Evolutionary conservation across 2,797 vertebrate species (phyloP).

Genomic region (Gambusia yucatana): DNA sequence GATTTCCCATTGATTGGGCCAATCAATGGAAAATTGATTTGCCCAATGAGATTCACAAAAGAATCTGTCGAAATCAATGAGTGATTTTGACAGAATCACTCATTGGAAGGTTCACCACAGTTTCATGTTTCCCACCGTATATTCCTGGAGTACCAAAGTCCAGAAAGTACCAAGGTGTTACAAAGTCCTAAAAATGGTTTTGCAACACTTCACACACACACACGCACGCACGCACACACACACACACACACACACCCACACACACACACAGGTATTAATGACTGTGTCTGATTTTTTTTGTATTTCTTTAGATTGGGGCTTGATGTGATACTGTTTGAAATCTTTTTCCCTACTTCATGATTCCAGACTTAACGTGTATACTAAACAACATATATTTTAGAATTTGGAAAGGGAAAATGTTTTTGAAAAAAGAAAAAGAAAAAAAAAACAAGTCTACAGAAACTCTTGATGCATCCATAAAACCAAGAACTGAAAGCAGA

Average conservation of each 20-base stretch:
- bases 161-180: not conserved
- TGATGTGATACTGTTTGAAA: not conserved
- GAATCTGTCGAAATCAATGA: too few species aligned
- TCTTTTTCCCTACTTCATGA: not conserved
- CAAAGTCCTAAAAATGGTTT: not conserved
- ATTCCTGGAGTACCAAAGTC: not conserved
- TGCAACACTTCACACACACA: not conserved
- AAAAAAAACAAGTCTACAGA: too few species aligned
- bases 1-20: not conserved
- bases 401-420: too few species aligned
- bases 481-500: too few species aligned
- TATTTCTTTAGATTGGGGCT: not conserved
- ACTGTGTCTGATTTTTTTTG: not conserved
- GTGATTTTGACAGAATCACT: not conserved
- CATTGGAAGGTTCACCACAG: not conserved
- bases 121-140: not conserved
- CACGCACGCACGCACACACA: too few species aligned
- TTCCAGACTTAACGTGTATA: not conserved
- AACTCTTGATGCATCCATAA: too few species aligned
- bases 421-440: too few species aligned
- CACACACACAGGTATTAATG: not conserved
- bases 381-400: too few species aligned
- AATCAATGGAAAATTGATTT: too few species aligned
- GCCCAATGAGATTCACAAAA: too few species aligned
- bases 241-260: too few species aligned